These are phyloP conservation scores for Rapana venosa DNA, from an alignment of 2,888 invertebrate species.

Conservation along the genomic window DNA sequence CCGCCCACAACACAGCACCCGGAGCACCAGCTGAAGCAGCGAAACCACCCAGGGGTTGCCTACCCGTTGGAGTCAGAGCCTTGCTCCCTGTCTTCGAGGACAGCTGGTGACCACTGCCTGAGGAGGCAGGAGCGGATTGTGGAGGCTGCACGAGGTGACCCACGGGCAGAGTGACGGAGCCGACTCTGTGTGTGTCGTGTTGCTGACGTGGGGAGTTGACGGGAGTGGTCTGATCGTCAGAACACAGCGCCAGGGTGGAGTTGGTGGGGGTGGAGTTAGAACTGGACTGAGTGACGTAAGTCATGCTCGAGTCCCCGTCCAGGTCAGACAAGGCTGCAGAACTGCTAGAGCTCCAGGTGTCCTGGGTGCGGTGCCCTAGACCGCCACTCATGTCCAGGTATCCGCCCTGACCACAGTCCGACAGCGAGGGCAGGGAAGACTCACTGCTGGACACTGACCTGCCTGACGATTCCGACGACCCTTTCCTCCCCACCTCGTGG, in stretches of 20 bases:
- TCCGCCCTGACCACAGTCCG: slow-evolving; percentile 50
- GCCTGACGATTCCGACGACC: neutral
- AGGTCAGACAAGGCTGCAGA: slow-evolving; percentile 55
- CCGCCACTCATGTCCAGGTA: slow-evolving; percentile 58
- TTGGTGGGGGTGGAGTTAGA: slow-evolving; percentile 65
- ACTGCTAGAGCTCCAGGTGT: slow-evolving; percentile 49
- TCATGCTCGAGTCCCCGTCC: slow-evolving; percentile 60
- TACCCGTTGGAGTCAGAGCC: neutral
- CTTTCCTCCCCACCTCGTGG: neutral
- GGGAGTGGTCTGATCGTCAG: slow-evolving; percentile 48
- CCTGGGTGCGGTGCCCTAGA: slow-evolving; percentile 12
- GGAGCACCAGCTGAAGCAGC: neutral
- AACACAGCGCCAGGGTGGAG: slow-evolving; percentile 50
- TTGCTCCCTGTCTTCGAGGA: neutral
- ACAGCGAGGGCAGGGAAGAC: slow-evolving; percentile 48
- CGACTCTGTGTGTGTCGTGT: slow-evolving; percentile 20
- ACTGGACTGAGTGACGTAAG: slow-evolving; percentile 67
- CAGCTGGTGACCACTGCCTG: neutral
- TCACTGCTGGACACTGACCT: slow-evolving; percentile 45
- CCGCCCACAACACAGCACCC: slow-evolving; percentile 34
- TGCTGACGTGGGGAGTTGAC: slow-evolving; percentile 39
- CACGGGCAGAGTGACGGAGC: neutral
- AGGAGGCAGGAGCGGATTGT: neutral
- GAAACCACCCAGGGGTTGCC: neutral
- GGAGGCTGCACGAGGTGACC: neutral